Evolutionary conservation across 2,797 vertebrate genomes (phyloP), one percentile per base, ranked within the genome.

Genomic region (Danio tinwini): DNA sequence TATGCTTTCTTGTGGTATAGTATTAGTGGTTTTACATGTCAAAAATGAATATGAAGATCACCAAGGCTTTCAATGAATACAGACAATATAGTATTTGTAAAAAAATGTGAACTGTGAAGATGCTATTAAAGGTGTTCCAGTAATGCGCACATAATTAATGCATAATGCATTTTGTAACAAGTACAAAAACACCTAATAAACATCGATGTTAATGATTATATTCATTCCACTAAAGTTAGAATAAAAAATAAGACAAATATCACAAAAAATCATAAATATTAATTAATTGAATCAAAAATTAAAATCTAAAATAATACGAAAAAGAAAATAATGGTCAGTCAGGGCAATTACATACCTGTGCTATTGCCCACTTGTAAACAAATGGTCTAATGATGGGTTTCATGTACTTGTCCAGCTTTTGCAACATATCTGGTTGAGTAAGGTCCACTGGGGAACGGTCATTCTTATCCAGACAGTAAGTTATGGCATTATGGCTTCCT

Each of bases 401-500:
- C 85, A 95, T 90, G 78, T 92, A 93, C 85, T 92, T 94, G 89
- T 90, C 94, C 81, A 97, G 89, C 44, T 94, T 87, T 81, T 92
- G 95, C 72, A 98, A 92, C 91, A 97, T 75, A 86, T 95, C 91
- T 0, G 96, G 94, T 87, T 95, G 92, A 0, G 90, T 91, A 14
- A 88, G 90, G 82, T 96, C 94, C 0, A 98, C 89, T 2, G 94
- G 91, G 12, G 96, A 97, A 56, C 90, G 84, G 86, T 93, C 87
- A 1, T 86, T 93, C 90, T 82, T 93, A 81, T 95, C 95, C 93
- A 98, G 92, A 87, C 96, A 96, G 91, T 98, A 99, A 0, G 96
- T 98, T 90, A 98, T 95, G 5, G 96, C 94, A 78, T 98, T 96
- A 0, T 98, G 97, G 88, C 97, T 98, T 16, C 97, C 97, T 99